Base-by-base conservation (phyloP, 2,113 vertebrate genomes). In the Pristiophorus japonicus region DNA sequence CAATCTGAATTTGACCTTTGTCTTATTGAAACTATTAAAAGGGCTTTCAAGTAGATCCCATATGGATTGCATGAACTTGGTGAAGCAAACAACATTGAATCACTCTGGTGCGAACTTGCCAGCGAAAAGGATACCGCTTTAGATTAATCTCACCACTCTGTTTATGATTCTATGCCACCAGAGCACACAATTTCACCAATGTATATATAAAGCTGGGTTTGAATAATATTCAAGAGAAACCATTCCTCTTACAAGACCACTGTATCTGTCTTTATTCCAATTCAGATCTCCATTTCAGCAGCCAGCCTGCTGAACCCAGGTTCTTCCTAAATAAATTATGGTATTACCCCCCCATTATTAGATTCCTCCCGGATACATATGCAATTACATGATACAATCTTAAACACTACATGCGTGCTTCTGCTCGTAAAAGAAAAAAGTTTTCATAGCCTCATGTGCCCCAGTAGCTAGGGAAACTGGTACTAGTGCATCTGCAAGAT, bases 171-270 rank as follows among this genome's bases (percentile, higher is more conserved):
- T 3, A 88, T 24, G 24, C 27, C 55, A 1, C 27, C 47, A 55
- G 85, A 55, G 24, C 11, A 88, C 27, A 59, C 85, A 88, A 55
- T 59, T 20, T 88, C 59, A 88, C 10, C 10, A 59, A 51, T 30
- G 24, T 27, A 59, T 45, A 55, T 11, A 55, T 11, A 88, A 88
- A 14, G 47, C 51, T 55, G 85, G 3, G 10, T 88, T 88, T 59
- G 51, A 88, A 55, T 88, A 30, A 88, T 87, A 87, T 87, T 81
- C 75, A 81, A 42, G 75, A 38, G 75, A 81, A 81, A 81, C n/a
- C n/a, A 38, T 81, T 87, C 45, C 47, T 47, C 27, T 87, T 51
- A 5, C 75, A 81, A 12, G n/a, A 18, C 7, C 1, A 27, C 84
- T 51, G 75, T 38, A 12, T 70, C 67, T 42, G 45, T 87, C 20